Conservation (phyloP, 2,888 invertebrate species). For the Timandra comae region DNA sequence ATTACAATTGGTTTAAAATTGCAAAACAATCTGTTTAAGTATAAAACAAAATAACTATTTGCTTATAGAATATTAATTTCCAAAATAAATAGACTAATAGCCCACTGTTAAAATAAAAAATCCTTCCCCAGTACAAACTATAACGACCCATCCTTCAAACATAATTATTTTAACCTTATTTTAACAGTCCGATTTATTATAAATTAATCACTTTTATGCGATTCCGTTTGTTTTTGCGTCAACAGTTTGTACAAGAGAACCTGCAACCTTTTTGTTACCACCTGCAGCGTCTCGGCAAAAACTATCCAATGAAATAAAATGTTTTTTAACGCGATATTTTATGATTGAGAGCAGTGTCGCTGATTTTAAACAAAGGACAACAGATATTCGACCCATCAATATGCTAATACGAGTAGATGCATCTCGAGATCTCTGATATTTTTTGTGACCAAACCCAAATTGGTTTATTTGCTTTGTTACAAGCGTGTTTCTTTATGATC, state of each 20-base stretch:
- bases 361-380: slow-evolving; percentile 72
- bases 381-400: slow-evolving; percentile 69
- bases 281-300: slow-evolving; percentile 57
- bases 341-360: slow-evolving; percentile 73
- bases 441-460: slow-evolving; percentile 61
- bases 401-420: slow-evolving; percentile 62
- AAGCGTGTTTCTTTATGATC: slow-evolving; percentile 57
- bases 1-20: no score
- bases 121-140: no score
- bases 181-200: slow-evolving; percentile 15
- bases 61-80: no score
- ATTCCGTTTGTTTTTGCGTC: slow-evolving; percentile 22
- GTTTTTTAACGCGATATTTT: slow-evolving; percentile 57
- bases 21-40: no score
- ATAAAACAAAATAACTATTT: no score
- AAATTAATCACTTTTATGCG: slow-evolving; percentile 18
- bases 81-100: no score
- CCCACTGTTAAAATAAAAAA: no score
- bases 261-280: slow-evolving; percentile 45
- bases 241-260: slow-evolving; percentile 16
- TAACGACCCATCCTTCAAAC: no score
- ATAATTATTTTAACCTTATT: no score
- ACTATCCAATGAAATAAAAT: slow-evolving; percentile 52
- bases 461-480: slow-evolving; percentile 74
- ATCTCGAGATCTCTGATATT: slow-evolving; percentile 44